Percentiles rank a stretch among this genome's conserved stretches.
Evolutionary conservation across 2,888 invertebrate genomes (phyloP).

Genomic region (Proisotoma minuta): DNA sequence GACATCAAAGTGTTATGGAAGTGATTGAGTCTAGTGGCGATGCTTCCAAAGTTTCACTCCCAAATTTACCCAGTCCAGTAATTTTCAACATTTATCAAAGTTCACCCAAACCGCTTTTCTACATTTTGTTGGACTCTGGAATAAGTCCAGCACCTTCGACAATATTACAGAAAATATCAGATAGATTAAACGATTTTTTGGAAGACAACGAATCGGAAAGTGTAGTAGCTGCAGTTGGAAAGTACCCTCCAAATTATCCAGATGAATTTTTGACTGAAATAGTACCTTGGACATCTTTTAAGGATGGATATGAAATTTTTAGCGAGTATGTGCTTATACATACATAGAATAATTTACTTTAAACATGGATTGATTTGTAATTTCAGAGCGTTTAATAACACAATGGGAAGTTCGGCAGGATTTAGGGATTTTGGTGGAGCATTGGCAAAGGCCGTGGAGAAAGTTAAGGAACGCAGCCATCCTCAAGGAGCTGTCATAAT

Average conservation of each 20-base stretch:
- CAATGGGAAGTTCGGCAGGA: neutral
- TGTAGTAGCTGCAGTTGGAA: conserved; percentile 25
- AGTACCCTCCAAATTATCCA: conserved; percentile 18
- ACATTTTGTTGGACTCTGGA: conserved; percentile 31
- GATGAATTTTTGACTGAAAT: conserved; percentile 23
- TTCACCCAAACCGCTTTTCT: conserved; percentile 20
- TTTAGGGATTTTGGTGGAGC: conserved; percentile 11
- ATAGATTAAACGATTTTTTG: neutral
- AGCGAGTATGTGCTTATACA: conserved; percentile 12
- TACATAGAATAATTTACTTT: too few relatives aligned
- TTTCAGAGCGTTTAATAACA: neutral
- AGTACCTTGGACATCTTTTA: conserved; percentile 25
- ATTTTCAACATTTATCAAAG: conserved; percentile 16
- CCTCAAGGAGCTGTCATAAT: conserved; percentile 30
- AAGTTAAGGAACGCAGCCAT: conserved; percentile 26
- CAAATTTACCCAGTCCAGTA: neutral
- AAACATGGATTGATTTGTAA: too few relatives aligned
- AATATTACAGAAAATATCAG: neutral
- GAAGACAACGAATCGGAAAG: neutral
- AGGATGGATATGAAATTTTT: conserved; percentile 3
- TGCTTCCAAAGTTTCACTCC: conserved; percentile 11
- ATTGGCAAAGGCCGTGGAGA: conserved; percentile 22
- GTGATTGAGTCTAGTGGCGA: conserved; percentile 27
- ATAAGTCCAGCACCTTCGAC: conserved; percentile 11
- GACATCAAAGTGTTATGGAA: conserved; percentile 30